Conservation (phyloP, 2,888 invertebrate genomes). For the Apamea monoglypha region DNA sequence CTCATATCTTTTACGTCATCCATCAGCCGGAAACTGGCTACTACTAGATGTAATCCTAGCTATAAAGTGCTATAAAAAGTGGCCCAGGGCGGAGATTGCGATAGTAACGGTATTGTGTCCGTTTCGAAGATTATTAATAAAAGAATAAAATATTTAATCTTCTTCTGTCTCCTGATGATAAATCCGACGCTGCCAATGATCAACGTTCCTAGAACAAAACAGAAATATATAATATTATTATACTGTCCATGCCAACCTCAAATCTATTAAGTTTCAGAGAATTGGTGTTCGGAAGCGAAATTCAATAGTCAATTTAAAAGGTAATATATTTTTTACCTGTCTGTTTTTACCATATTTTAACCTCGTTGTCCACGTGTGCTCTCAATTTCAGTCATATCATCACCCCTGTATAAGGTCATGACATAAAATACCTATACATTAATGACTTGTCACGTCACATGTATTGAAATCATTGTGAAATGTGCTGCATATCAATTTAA, state of each 20-base stretch:
- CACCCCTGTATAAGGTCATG: constrained; percentile 16
- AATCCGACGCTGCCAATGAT: background rate
- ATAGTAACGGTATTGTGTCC: constrained; percentile 1
- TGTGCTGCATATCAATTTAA: constrained; percentile 33
- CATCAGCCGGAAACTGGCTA: constrained; percentile 3
- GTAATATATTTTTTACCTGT: background rate
- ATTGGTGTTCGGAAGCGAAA: background rate
- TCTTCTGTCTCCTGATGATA: background rate
- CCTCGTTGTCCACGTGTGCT: background rate
- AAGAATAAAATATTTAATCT: background rate
- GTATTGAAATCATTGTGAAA: constrained; percentile 56
- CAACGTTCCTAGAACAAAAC: no score
- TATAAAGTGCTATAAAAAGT: constrained; percentile 1
- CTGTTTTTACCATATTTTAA: background rate
- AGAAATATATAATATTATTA: no score
- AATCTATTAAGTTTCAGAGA: background rate
- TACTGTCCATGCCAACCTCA: background rate
- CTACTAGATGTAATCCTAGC: background rate
- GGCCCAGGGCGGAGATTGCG: background rate
- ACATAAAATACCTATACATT: constrained; percentile 27
- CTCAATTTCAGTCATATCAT: background rate
- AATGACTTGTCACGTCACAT: constrained; percentile 26
- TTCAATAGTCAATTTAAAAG: background rate
- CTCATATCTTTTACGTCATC: constrained; percentile 3
- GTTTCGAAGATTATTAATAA: background rate